Percentiles rank a stretch among this genome's conserved stretches.
phyloP scores from a whole-genome alignment of 2,113 vertebrate species.

The Alces alces region DNA sequence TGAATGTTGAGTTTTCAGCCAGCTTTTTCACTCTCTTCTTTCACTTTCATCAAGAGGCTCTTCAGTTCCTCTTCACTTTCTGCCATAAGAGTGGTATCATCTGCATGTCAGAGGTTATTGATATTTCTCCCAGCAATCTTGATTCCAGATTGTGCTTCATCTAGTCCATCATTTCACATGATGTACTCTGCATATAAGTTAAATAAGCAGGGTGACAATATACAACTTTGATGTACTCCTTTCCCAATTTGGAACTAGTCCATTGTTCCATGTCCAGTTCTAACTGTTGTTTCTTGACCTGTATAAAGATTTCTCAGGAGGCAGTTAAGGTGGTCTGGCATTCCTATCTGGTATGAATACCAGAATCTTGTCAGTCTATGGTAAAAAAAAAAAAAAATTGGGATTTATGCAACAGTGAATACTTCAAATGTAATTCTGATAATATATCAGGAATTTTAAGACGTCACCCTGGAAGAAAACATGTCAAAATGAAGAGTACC shows the following conservation, averaged over 20 bases:
- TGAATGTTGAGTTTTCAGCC: not conserved
- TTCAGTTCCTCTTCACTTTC: not conserved
- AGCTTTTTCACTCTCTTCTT: not conserved
- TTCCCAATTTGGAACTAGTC: not conserved
- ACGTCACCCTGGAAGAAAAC: not conserved
- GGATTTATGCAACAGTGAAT: not conserved
- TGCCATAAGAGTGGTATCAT: not conserved
- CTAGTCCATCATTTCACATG: too few relatives aligned
- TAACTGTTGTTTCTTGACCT: not conserved
- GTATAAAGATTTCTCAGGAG: not conserved
- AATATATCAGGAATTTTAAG: not conserved
- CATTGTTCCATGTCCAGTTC: not conserved
- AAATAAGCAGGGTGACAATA: too few relatives aligned
- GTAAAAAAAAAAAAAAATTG: conserved; percentile 28
- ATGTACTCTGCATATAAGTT: too few relatives aligned
- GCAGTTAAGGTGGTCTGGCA: not conserved
- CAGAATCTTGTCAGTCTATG: not conserved
- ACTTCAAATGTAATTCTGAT: not conserved
- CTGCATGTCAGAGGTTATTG: not conserved
- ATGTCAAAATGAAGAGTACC: not conserved
- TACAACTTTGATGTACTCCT: not conserved
- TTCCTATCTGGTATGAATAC: not conserved
- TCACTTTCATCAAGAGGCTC: not conserved
- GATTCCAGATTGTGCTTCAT: not conserved
- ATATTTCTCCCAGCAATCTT: not conserved